phyloP scores from a whole-genome alignment of 2,797 vertebrate species.

The Sebastes jordani region DNA sequence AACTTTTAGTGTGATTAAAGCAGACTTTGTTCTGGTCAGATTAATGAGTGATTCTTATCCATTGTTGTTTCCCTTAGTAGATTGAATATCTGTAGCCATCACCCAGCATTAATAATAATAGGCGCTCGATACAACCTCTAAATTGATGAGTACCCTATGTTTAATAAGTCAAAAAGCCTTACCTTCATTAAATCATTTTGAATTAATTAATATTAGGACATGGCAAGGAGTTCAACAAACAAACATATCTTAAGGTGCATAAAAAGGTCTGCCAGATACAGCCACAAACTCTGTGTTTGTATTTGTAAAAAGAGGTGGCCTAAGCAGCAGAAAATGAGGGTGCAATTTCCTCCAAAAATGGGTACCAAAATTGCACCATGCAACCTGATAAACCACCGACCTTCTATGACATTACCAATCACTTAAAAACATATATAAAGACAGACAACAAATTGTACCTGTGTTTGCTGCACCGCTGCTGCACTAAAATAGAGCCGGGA shows the following conservation, averaged over 20 bases:
- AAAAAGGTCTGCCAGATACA: neutral
- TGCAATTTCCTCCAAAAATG: conserved; percentile 6
- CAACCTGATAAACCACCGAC: neutral
- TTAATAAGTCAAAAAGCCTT: neutral
- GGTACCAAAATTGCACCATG: neutral
- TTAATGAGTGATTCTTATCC: neutral
- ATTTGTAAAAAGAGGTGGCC: neutral
- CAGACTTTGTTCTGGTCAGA: neutral
- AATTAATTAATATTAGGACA: neutral
- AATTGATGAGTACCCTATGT: neutral
- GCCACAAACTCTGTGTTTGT: neutral
- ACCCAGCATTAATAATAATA: neutral
- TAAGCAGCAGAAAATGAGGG: neutral
- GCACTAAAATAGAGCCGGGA: neutral
- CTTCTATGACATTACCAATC: neutral
- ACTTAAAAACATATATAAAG: neutral
- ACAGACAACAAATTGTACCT: neutral
- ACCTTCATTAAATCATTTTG: neutral
- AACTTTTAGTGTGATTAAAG: neutral
- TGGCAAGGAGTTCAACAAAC: neutral
- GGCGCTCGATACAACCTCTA: neutral
- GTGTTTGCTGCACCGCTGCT: neutral
- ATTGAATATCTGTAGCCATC: neutral
- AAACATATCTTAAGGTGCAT: neutral
- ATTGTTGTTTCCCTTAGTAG: neutral